These are phyloP conservation scores for Xenentodon cancila DNA, from an alignment of 2,797 vertebrate genomes.

Conservation along the genomic window DNA sequence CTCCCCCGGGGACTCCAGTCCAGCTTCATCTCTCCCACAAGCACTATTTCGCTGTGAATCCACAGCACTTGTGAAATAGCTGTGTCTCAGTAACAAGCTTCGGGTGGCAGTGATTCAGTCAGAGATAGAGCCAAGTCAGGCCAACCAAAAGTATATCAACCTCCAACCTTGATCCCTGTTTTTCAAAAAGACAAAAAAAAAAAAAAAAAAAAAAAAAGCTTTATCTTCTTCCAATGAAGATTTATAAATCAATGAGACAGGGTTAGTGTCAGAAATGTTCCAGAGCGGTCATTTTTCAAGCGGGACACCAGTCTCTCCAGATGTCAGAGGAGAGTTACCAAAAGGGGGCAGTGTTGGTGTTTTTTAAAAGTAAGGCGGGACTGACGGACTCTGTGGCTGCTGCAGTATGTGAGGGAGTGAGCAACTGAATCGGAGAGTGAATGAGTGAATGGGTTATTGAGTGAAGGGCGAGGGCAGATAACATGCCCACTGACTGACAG, in stretches of 20 bases:
- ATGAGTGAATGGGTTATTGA: slow-evolving; percentile 72
- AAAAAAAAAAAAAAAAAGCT: slow-evolving; percentile 27
- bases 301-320: slow-evolving; percentile 58
- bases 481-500: slow-evolving; percentile 77
- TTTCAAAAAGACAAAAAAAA: slow-evolving; percentile 36
- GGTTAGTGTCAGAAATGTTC: slow-evolving; percentile 70
- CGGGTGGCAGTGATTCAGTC: slow-evolving; percentile 78
- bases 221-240: slow-evolving; percentile 61
- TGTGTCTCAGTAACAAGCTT: slow-evolving; percentile 78
- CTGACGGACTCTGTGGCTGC: slow-evolving; percentile 50
- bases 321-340: slow-evolving; percentile 60
- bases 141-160: slow-evolving; percentile 77
- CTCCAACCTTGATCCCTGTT: slow-evolving; percentile 58
- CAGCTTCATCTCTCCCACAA: slow-evolving; percentile 68
- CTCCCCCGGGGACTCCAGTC: slow-evolving; percentile 71
- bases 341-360: slow-evolving; percentile 86
- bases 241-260: slow-evolving; percentile 78
- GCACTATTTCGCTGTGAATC: slow-evolving; percentile 71
- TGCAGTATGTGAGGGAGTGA: slow-evolving; percentile 63
- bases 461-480: slow-evolving; percentile 69
- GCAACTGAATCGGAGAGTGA: slow-evolving; percentile 59
- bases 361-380: slow-evolving; percentile 46
- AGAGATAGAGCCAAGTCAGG: slow-evolving; percentile 68
- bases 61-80: slow-evolving; percentile 73
- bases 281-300: slow-evolving; percentile 66